These are phyloP conservation scores for Coenobita brevimanus DNA, from an alignment of 1,140 invertebrate species.

Conservation along the genomic window DNA sequence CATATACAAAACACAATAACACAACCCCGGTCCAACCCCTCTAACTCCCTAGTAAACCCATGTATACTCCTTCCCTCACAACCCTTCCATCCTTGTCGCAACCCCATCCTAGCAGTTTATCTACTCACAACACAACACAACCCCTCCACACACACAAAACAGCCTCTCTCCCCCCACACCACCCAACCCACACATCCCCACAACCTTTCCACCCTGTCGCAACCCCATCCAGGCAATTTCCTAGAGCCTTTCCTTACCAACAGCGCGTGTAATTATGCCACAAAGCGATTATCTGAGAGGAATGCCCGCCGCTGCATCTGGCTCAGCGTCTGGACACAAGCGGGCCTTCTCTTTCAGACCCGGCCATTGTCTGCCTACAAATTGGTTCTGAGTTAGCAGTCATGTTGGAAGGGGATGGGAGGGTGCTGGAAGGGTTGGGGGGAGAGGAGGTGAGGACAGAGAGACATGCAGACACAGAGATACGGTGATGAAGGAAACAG, in stretches of 20 bases:
- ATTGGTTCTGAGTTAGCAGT: neutral
- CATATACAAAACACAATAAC: no score
- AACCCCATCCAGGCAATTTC: neutral
- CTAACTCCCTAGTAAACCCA: no score
- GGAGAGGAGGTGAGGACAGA: neutral
- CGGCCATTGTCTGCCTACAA: neutral
- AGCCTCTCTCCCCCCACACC: neutral
- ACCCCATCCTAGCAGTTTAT: neutral
- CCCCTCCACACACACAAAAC: neutral
- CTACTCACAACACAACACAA: neutral
- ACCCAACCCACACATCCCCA: neutral
- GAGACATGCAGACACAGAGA: neutral
- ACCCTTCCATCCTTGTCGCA: no score
- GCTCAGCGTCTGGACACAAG: no score
- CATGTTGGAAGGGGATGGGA: neutral
- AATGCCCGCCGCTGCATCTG: neutral
- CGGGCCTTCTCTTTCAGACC: no score
- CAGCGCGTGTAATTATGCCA: conserved; percentile 32
- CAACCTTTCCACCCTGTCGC: neutral
- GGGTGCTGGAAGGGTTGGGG: neutral
- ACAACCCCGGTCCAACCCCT: no score
- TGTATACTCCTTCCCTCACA: no score
- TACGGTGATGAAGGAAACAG: neutral
- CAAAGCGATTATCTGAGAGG: conserved; percentile 14
- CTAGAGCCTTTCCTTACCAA: neutral